Percentiles rank a stretch among this genome's conserved stretches.
Conservation (phyloP, 2,888 invertebrate genomes). For the Lasioglossum pauxillum region DNA sequence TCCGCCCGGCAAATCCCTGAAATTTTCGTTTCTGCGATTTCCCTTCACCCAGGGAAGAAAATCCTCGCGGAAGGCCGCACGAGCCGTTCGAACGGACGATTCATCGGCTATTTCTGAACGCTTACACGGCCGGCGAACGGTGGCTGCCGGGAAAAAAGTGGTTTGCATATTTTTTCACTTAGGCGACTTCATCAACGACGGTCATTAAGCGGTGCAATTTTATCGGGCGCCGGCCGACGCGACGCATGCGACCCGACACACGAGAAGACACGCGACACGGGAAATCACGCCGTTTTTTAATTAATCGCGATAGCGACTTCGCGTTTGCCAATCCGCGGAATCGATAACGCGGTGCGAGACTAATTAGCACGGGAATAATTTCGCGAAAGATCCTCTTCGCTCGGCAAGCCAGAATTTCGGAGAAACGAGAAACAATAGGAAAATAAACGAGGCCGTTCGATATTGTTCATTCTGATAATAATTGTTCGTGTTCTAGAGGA, state of each 20-base stretch:
- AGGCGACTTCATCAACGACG: conserved; percentile 64
- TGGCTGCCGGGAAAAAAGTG: conserved; percentile 46
- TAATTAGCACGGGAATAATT: background rate
- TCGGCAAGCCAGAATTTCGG: background rate
- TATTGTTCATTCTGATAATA: background rate
- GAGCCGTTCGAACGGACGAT: conserved; percentile 30
- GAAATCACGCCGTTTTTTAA: conserved; percentile 37
- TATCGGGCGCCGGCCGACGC: conserved; percentile 49
- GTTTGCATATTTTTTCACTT: conserved; percentile 64
- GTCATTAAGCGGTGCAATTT: conserved; percentile 68
- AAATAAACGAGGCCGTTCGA: background rate
- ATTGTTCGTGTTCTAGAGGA: background rate
- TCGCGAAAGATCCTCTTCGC: background rate
- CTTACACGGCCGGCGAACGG: conserved; percentile 17
- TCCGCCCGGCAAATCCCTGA: background rate
- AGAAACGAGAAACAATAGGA: background rate
- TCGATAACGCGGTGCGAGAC: background rate
- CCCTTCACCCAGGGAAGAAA: background rate
- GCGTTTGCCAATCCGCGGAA: conserved; percentile 6
- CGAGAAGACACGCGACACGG: conserved; percentile 31
- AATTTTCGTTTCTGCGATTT: background rate
- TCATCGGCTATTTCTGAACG: conserved; percentile 55
- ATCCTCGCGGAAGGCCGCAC: background rate
- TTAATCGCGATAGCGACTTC: conserved; percentile 26
- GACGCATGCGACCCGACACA: conserved; percentile 41